Percentiles rank a stretch among this genome's conserved stretches.
phyloP scores from a whole-genome alignment of 2,113 vertebrate genomes.

The Epinephelus cyanopodus region DNA sequence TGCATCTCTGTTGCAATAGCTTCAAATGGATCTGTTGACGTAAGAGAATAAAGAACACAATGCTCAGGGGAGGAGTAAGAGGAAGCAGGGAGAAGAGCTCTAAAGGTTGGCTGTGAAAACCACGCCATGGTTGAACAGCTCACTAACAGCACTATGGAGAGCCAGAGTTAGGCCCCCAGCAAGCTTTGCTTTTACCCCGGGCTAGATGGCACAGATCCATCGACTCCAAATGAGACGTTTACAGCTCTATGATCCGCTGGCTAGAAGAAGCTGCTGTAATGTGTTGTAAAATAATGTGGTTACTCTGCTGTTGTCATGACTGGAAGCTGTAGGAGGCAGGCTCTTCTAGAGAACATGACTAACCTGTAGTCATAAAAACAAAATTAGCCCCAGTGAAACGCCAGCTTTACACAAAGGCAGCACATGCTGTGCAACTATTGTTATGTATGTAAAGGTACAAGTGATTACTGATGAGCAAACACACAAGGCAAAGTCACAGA shows the following conservation, averaged over 20 bases:
- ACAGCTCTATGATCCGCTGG: neutral
- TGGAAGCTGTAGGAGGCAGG: neutral
- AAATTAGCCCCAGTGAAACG: neutral
- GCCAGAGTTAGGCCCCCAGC: slow-evolving; percentile 25
- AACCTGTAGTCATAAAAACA: neutral
- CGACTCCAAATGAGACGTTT: neutral
- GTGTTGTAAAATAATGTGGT: slow-evolving; percentile 17
- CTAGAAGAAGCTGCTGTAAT: neutral
- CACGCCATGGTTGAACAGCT: slow-evolving; percentile 66
- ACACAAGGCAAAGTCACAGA: neutral
- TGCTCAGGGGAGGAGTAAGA: slow-evolving; percentile 51
- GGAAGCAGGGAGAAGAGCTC: slow-evolving; percentile 51
- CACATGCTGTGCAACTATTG: neutral
- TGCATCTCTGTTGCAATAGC: slow-evolving; percentile 20
- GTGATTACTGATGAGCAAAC: neutral
- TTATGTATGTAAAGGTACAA: neutral
- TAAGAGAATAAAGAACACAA: slow-evolving; percentile 56
- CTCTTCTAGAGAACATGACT: neutral
- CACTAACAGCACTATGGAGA: slow-evolving; percentile 59
- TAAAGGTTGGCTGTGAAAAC: slow-evolving; percentile 64
- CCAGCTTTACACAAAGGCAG: neutral
- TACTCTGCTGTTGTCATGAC: slow-evolving; percentile 3
- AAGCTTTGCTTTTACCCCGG: slow-evolving; percentile 17
- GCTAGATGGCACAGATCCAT: slow-evolving; percentile 39
- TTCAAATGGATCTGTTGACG: slow-evolving; percentile 58